Evolutionary conservation across 2,888 invertebrate genomes (phyloP).

Genomic region (Scaeva pyrastri): DNA sequence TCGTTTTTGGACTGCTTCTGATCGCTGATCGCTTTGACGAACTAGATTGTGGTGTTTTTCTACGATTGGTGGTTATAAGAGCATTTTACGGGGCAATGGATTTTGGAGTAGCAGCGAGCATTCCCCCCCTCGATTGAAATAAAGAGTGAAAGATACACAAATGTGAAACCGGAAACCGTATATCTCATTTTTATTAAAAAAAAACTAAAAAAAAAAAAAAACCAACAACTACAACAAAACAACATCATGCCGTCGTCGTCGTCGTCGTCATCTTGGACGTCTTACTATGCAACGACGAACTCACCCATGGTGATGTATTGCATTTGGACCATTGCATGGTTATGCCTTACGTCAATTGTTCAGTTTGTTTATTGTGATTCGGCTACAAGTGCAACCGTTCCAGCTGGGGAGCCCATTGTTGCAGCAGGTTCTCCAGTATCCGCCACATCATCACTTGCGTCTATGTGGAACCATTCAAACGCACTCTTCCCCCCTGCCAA

Average conservation of each 20-base stretch:
- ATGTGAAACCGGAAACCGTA: constrained; percentile 73
- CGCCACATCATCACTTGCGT: constrained; percentile 17
- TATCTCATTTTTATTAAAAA: constrained; percentile 38
- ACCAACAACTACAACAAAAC: not conserved
- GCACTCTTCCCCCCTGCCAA: not conserved
- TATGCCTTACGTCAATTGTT: constrained; percentile 61
- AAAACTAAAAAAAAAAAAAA: constrained; percentile 13
- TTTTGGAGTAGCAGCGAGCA: constrained; percentile 60
- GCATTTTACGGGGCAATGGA: constrained; percentile 60
- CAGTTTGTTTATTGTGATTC: constrained; percentile 69
- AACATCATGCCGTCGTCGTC: constrained; percentile 61
- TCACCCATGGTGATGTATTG: constrained; percentile 69
- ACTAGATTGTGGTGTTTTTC: constrained; percentile 65
- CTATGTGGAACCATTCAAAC: constrained; percentile 58
- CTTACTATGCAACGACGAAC: constrained; percentile 45
- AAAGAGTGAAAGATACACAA: constrained; percentile 68
- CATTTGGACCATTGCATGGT: constrained; percentile 71
- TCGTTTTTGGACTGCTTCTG: constrained; percentile 34
- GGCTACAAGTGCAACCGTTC: constrained; percentile 67
- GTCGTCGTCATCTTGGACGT: constrained; percentile 55
- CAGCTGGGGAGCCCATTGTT: constrained; percentile 63
- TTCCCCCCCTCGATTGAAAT: constrained; percentile 58
- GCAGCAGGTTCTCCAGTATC: constrained; percentile 56
- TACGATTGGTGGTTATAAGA: constrained; percentile 37
- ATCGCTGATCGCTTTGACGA: constrained; percentile 39